Evolutionary conservation across 2,888 invertebrate genomes (phyloP), one percentile per base, ranked within the genome.

Genomic region (Campaea margaritaria): DNA sequence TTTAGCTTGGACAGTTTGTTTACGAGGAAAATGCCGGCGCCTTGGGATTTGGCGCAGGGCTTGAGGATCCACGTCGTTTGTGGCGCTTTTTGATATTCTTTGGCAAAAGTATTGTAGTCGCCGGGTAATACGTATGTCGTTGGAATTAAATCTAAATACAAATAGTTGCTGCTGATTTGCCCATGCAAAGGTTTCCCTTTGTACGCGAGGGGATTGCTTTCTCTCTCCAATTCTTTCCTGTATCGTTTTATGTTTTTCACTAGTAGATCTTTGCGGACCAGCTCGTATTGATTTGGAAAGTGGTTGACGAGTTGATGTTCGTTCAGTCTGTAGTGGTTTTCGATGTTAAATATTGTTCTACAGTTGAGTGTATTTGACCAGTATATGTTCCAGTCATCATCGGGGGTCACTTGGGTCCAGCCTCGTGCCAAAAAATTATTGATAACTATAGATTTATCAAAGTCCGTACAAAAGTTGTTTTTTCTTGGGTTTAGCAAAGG

Each of bases 61-160:
- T 98, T 98, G 95, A 98, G 97, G 62, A 99, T 98, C 98, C 98
- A 98, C 0, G 98, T 98, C 69, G 97, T 96, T 79, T 96, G 96
- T 0, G 98, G 98, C 67, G 96, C 96, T 87, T 97, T 98, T 52
- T 98, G 93, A 82, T 98, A 99, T 80, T 98, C 98, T 81, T 98
- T 98, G 0, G 98, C 98, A 86, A 99, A 98, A 94, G 98, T 95
- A 82, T 97, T 98, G 83, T 99, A 99, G 87, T 99, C 98, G 52
- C 97, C 96, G 8, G 98, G 98, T 54, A 99, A 89, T 49, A 98
- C 96, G 85, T 97, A 99, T 0, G 98, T 99, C 13, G 97, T 94
- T 0, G 98, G 98, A 70, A 99, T 96, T 75, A 98, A 97, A 89
- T 99, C 98, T 81, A 97, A 90, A 82, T 97, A 94, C 54, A 96